Evolutionary conservation across 92 coral and sea anemone species (phyloP).

Genomic region (Phymanthus crucifer): DNA sequence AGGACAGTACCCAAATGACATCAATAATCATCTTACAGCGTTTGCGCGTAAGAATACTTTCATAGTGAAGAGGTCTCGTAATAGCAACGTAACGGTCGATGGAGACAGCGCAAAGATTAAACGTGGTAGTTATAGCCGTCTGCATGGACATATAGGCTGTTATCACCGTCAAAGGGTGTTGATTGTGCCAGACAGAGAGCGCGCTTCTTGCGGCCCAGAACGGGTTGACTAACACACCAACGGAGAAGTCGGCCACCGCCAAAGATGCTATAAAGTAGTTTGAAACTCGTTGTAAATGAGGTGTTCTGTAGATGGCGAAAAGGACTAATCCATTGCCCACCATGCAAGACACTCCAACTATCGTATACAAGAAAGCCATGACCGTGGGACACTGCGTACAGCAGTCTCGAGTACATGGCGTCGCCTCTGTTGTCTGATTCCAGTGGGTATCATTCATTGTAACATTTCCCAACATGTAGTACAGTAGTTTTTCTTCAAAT

Average conservation of each 20-base stretch:
- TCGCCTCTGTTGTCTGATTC: background rate
- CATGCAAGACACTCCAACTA: slow-evolving; percentile 56
- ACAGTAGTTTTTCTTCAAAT: background rate
- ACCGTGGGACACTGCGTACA: slow-evolving; percentile 13
- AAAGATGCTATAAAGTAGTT: slow-evolving; percentile 71
- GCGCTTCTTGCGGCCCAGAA: slow-evolving; percentile 66
- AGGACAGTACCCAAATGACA: slow-evolving; percentile 37
- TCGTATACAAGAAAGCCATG: slow-evolving; percentile 45
- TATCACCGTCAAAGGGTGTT: slow-evolving; percentile 55
- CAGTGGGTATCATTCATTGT: background rate
- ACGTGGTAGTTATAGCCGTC: slow-evolving; percentile 59
- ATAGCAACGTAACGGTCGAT: slow-evolving; percentile 70
- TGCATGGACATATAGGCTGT: slow-evolving; percentile 62
- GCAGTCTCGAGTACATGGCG: background rate
- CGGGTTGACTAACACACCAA: slow-evolving; percentile 63
- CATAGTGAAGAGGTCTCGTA: slow-evolving; percentile 43
- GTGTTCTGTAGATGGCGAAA: slow-evolving; percentile 48
- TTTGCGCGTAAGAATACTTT: slow-evolving; percentile 30
- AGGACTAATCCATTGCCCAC: slow-evolving; percentile 56
- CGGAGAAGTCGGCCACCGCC: slow-evolving; percentile 64
- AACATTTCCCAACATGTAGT: background rate
- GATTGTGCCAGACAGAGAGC: slow-evolving; percentile 54
- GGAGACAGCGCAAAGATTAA: slow-evolving; percentile 60
- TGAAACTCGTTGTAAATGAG: slow-evolving; percentile 53
- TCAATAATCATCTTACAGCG: slow-evolving; percentile 35